Conservation (phyloP, 1,140 invertebrate genomes). For the Bathynomus jamesi region DNA sequence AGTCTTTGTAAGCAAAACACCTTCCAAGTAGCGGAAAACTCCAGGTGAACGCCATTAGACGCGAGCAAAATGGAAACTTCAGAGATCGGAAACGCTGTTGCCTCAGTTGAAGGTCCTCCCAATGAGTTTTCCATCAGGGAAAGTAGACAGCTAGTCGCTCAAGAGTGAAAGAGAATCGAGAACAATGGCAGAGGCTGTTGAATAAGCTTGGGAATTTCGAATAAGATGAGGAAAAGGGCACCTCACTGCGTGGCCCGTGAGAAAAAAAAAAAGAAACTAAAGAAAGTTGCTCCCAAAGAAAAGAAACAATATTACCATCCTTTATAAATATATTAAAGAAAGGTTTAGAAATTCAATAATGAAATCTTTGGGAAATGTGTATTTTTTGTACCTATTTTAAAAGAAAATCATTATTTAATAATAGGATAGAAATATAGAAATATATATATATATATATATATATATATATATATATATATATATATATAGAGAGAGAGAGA, state of each 20-base stretch:
- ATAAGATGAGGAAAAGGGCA: background rate
- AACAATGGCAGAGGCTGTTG: background rate
- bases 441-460: slow-evolving; percentile 3
- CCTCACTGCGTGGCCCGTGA: background rate
- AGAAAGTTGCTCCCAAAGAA: background rate
- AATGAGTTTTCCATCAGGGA: background rate
- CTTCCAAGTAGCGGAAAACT: background rate
- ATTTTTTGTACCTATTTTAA: too few species aligned
- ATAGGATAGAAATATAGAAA: too few species aligned
- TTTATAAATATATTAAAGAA: too few species aligned
- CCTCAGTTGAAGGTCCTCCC: background rate
- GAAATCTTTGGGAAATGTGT: too few species aligned
- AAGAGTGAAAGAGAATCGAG: background rate
- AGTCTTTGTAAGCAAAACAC: background rate
- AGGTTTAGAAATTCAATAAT: too few species aligned
- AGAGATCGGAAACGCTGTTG: background rate
- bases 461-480: too few species aligned
- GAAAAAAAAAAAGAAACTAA: background rate
- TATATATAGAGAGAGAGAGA: too few species aligned
- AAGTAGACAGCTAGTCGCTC: background rate
- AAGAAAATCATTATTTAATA: too few species aligned
- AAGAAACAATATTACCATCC: too few species aligned
- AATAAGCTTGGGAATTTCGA: background rate
- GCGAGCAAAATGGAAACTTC: background rate
- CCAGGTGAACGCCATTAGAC: background rate